Base-by-base conservation (phyloP, 2,888 invertebrate species). In the Malachius bipustulatus region DNA sequence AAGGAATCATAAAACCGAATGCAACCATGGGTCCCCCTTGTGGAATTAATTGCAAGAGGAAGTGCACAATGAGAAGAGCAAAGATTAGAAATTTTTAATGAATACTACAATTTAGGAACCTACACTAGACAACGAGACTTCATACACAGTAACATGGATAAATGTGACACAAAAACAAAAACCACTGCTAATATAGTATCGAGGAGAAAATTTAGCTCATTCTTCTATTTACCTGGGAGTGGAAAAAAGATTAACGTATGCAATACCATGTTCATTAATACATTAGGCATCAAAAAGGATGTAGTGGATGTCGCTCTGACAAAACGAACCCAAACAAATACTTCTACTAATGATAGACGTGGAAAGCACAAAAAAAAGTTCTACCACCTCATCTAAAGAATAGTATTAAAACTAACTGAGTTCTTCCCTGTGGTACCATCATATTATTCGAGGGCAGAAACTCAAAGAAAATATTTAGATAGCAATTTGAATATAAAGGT, bases 181-280 rank as follows among this genome's bases (percentile, higher is more conserved):
- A n/a, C n/a, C n/a, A n/a, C n/a, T n/a, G 24, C 6, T 19, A 19
- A 19, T n/a, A n/a, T 8, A n/a, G 24, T n/a, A 19, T 19, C n/a
- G n/a, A 19, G 24, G n/a, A 19, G 24, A n/a, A 19, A 19, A 8
- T 19, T 19, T 19, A 19, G 24, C 24, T n/a, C 24, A 8, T 19
- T 19, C n/a, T 19, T 19, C 6, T 8, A 19, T n/a, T 19, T 19
- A 19, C 24, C 24, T 19, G 24, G 6, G 6, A n/a, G n/a, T 8
- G 24, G 24, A 19, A n/a, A 19, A 19, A 6, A 19, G 24, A n/a
- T n/a, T 4, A 31, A 33, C 14, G 40, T 39, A 11, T 44, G 42
- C 14, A 38, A 44, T 26, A 34, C 37, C 1, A 44, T 40, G 38
- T 44, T 42, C 26, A 26, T 42, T n/a, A 44, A 36, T 35, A 42